Evolutionary conservation across 2,113 vertebrate genomes (phyloP).

Genomic region (Zonotrichia leucophrys): DNA sequence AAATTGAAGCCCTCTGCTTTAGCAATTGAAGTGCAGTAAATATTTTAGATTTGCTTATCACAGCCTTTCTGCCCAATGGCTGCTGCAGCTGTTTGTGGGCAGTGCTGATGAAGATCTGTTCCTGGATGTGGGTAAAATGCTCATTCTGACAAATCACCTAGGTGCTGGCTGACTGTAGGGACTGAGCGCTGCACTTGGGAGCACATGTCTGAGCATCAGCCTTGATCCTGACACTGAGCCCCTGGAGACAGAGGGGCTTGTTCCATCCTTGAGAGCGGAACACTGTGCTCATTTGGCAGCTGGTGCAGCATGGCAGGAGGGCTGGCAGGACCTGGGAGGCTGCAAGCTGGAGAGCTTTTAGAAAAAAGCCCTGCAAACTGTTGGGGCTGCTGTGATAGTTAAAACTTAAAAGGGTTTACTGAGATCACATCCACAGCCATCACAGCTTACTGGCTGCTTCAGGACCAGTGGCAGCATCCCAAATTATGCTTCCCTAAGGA

Average conservation of each 20-base stretch:
- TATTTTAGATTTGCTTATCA: neutral
- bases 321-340: neutral
- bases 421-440: accelerated
- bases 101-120: neutral
- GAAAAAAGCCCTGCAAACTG: neutral
- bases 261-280: neutral
- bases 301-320: neutral
- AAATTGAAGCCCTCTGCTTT: neutral
- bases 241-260: neutral
- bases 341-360: neutral
- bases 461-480: neutral
- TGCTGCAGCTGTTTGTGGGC: neutral
- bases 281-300: neutral
- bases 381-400: neutral
- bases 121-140: neutral
- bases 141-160: neutral
- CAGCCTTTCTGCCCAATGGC: neutral
- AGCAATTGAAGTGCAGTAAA: neutral
- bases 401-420: neutral
- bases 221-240: neutral
- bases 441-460: neutral
- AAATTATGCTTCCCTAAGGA: neutral
- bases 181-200: neutral
- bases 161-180: neutral
- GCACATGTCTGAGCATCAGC: no score